Evolutionary conservation across 2,797 vertebrate genomes (phyloP).

Genomic region (Schizothorax lantsangensis): DNA sequence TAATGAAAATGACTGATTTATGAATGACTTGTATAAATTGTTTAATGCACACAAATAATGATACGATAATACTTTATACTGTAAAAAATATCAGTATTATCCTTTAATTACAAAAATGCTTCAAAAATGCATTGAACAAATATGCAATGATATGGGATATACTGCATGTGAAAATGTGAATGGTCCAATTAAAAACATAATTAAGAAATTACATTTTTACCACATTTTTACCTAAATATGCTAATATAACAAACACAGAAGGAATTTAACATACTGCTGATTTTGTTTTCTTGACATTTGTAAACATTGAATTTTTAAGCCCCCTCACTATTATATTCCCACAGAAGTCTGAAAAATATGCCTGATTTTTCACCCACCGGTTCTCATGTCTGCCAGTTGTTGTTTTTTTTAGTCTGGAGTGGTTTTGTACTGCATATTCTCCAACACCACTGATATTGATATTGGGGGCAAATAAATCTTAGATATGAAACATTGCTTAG

Average conservation of each 20-base stretch:
- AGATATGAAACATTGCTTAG: not conserved
- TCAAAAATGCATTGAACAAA: too few species aligned
- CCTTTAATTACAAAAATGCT: too few species aligned
- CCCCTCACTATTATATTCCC: not conserved
- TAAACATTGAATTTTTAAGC: not conserved
- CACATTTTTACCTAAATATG: too few species aligned
- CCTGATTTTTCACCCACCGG: not conserved
- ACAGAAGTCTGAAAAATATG: not conserved
- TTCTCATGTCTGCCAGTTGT: not conserved
- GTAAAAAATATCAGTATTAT: too few species aligned
- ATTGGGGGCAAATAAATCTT: not conserved
- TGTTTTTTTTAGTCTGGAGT: not conserved
- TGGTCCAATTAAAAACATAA: too few species aligned
- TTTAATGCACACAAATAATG: too few species aligned
- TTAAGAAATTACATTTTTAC: too few species aligned
- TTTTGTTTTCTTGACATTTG: not conserved
- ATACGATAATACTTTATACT: too few species aligned
- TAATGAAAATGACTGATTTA: too few species aligned
- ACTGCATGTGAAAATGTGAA: too few species aligned
- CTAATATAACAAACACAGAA: not conserved
- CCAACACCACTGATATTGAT: not conserved
- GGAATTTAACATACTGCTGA: not conserved
- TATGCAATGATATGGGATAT: too few species aligned
- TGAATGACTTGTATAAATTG: too few species aligned
- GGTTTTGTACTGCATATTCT: not conserved